Base-by-base conservation (phyloP, 2,797 vertebrate species). In the Sebastes hopkinsi region DNA sequence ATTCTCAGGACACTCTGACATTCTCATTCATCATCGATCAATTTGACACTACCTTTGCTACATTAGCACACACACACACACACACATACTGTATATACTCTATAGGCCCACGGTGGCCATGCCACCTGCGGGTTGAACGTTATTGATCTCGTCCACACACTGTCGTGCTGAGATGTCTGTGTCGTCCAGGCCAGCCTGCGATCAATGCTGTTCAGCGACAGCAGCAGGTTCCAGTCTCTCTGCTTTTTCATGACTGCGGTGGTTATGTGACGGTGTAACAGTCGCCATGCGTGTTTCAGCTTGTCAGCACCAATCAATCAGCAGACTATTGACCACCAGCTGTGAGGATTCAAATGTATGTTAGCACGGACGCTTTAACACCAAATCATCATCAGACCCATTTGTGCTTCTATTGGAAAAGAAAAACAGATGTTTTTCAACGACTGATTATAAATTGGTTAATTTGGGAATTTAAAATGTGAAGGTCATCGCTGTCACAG, bases 201-300 rank as follows among this genome's bases (percentile, higher is more conserved):
- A 92, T 94, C 89, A 85, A 92, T 93, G 81, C 67, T 81, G 73
- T 82, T 75, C 68, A 72, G 67, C 5, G 67, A 83, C 83, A 85
- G 75, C 65, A 73, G 73, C 65, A 73, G 73, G 75, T 84, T 85
- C 58, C 74, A n/a, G 14, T 83, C 79, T 36, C 46, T 80, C 73
- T 77, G 55, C 70, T 82, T 69, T 85, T 86, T 67, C 69, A 64
- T 58, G 1, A 4, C 52, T 29, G 77, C 56, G 46, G 4, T 36
- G 46, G 36, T 85, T 61, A 65, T 71, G 67, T 70, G 74, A 75
- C 16, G 3, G 46, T 8, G 38, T 68, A 65, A 69, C 60, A 46
- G 76, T 72, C 65, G 4, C 46, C 66, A 65, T 64, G 58, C 12
- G 30, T 74, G 18, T 84, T 86, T 67, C 38, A 77, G 60, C 79